Percentiles rank a stretch among this genome's conserved stretches.
Conservation (phyloP, 2,888 invertebrate species). For the Suillia variegata region DNA sequence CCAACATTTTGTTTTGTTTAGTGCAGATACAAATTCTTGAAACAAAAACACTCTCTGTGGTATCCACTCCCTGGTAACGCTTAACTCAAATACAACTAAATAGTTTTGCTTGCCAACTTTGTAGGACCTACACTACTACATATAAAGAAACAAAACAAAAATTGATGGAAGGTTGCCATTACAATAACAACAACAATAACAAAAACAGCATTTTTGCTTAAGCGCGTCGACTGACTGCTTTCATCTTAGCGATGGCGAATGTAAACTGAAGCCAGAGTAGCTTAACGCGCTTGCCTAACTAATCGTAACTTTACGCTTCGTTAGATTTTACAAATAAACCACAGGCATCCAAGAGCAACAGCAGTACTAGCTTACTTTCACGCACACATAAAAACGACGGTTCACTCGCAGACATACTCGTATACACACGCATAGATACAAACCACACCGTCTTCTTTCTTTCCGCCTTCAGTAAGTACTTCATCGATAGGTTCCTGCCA, state of each 20-base stretch:
- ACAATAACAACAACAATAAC: neutral
- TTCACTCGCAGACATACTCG: neutral
- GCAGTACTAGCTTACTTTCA: neutral
- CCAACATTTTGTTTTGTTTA: no score
- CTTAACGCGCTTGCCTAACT: conserved; percentile 58
- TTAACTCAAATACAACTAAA: neutral
- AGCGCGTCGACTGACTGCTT: neutral
- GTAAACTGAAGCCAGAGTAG: neutral
- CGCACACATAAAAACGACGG: no score
- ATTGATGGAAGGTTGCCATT: no score
- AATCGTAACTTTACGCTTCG: conserved; percentile 59
- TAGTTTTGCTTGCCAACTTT: neutral
- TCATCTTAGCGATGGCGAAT: neutral
- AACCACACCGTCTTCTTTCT: no score
- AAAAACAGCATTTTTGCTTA: neutral
- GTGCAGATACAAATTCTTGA: no score
- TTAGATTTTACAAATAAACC: conserved; percentile 56
- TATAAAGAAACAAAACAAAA: neutral
- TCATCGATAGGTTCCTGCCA: conserved; percentile 37
- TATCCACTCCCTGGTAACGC: no score
- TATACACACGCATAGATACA: neutral
- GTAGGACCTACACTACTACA: neutral
- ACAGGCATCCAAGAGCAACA: conserved; percentile 10
- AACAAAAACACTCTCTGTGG: no score
- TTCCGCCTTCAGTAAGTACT: conserved; percentile 15